Conservation (phyloP, 92 coral and sea anemone species). For the Pocillopora grandis region DNA sequence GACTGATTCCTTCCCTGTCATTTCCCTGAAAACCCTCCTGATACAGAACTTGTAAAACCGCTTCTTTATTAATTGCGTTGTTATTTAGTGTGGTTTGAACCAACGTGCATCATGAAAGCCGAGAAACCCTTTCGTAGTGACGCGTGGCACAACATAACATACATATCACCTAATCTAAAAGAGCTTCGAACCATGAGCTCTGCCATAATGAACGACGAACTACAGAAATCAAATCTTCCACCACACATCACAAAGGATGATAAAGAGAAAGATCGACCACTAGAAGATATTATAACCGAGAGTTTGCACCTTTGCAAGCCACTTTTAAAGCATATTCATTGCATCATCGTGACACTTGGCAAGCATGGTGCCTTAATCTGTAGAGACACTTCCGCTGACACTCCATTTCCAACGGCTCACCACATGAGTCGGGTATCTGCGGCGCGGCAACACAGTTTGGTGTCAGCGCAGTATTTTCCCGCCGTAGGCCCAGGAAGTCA, state of each 20-base stretch:
- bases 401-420: conserved; percentile 75
- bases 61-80: not conserved
- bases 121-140: conserved; percentile 73
- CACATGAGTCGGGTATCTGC: conserved; percentile 43
- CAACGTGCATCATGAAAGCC: conserved; percentile 87
- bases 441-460: conserved; percentile 66
- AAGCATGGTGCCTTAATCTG: conserved; percentile 89
- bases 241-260: conserved; percentile 7
- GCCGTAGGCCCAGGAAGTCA: conserved; percentile 51
- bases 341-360: conserved; percentile 87
- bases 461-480: conserved; percentile 87
- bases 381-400: conserved; percentile 87
- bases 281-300: conserved; percentile 81
- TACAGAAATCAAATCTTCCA: conserved; percentile 14
- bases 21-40: not conserved
- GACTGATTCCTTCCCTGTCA: not conserved
- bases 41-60: not conserved
- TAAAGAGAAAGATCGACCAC: conserved; percentile 34
- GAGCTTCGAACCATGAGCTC: conserved; percentile 86
- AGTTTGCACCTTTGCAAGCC: conserved; percentile 88
- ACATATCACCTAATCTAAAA: conserved; percentile 85
- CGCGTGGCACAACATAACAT: conserved; percentile 83
- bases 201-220: conserved; percentile 46
- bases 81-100: conserved; percentile 89
- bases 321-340: conserved; percentile 76